phyloP scores from a whole-genome alignment of 2,113 vertebrate genomes.

The Falco punctatus region DNA sequence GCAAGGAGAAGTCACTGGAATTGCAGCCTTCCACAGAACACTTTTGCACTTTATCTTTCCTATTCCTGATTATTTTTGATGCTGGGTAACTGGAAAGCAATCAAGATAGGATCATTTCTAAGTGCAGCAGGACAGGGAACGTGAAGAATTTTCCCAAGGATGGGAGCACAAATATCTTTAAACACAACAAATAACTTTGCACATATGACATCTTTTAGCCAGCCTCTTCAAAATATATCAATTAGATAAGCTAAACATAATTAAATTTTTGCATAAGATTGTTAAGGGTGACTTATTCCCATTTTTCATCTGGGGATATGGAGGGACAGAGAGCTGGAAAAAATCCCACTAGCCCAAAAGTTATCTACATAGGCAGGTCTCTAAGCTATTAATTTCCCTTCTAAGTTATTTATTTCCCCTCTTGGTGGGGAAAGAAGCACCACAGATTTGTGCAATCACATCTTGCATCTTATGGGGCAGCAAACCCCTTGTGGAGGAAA shows the following conservation, averaged over 20 bases:
- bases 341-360: not conserved
- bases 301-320: not conserved
- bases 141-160: slow-evolving; percentile 66
- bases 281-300: not conserved
- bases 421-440: not conserved
- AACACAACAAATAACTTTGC: slow-evolving; percentile 61
- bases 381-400: not conserved
- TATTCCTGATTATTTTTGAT: slow-evolving; percentile 53
- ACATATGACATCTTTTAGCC: slow-evolving; percentile 24
- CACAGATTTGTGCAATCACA: not conserved
- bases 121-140: slow-evolving; percentile 46
- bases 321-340: not conserved
- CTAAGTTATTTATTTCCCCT: not conserved
- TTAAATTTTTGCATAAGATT: not conserved
- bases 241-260: slow-evolving; percentile 52
- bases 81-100: slow-evolving; percentile 19
- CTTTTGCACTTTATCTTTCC: not conserved
- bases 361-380: not conserved
- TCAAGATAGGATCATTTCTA: slow-evolving; percentile 39
- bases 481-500: not conserved
- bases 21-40: not conserved
- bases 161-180: slow-evolving; percentile 40
- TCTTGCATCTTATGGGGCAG: not conserved
- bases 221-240: slow-evolving; percentile 20
- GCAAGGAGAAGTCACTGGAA: not conserved